Evolutionary conservation across 2,797 vertebrate genomes (phyloP).

Genomic region (Smutsia gigantea): DNA sequence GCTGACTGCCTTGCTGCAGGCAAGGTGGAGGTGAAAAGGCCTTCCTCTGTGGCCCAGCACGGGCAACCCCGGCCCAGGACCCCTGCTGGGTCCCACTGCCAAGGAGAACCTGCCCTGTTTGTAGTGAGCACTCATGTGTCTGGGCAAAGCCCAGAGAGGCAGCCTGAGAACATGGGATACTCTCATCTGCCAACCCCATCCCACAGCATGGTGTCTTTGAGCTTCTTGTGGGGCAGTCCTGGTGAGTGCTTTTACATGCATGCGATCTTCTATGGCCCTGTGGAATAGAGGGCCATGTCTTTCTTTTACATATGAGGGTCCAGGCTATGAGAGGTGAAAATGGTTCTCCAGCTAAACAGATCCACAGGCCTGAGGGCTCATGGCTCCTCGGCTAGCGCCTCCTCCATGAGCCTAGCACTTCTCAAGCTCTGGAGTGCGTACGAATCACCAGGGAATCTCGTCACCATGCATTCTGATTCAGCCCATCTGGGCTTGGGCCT

Average conservation of each 20-base stretch:
- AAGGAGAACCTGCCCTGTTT: not conserved
- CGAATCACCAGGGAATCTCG: not conserved
- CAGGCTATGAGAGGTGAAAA: not conserved
- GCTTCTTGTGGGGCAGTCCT: not conserved
- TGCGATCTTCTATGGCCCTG: not conserved
- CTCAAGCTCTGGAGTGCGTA: not conserved
- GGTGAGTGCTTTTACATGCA: rapidly evolving
- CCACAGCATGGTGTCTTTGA: not conserved
- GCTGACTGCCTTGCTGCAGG: not conserved
- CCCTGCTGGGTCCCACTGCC: not conserved
- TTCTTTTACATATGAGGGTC: not conserved
- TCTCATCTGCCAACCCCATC: not conserved
- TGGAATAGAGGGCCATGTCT: not conserved
- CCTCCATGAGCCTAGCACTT: not conserved
- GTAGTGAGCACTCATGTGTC: not conserved
- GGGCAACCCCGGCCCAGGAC: not conserved
- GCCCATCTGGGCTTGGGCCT: not conserved
- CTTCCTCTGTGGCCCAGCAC: not conserved
- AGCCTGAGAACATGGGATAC: not conserved
- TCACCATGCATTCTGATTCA: not conserved
- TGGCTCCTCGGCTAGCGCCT: rapidly evolving
- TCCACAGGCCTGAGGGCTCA: not conserved
- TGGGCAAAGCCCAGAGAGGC: not conserved
- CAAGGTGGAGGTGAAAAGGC: too few species aligned
- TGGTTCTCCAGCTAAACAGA: not conserved